phyloP scores from a whole-genome alignment of 2,113 vertebrate species.

The Ammospiza caudacuta region DNA sequence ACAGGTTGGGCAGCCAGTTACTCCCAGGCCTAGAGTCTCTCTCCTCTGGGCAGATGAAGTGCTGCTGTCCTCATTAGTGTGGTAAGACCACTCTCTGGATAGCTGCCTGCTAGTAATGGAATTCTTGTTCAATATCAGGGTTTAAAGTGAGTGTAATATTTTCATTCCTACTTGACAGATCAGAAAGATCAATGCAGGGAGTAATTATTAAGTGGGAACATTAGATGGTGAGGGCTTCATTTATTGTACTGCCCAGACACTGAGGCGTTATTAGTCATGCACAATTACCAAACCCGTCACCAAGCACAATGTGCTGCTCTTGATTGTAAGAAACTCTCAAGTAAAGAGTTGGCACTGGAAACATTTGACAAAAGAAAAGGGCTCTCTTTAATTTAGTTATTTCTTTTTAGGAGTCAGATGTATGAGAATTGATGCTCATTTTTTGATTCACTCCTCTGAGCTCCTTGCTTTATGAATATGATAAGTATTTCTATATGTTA shows the following conservation, averaged over 20 bases:
- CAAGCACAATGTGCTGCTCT: not conserved
- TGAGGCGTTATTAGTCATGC: not conserved
- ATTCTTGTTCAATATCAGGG: slow-evolving; percentile 22
- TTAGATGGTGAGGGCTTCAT: slow-evolving; percentile 27
- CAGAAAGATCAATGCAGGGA: not conserved
- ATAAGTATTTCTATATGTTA: not conserved
- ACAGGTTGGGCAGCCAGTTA: not conserved
- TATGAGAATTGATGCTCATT: not conserved
- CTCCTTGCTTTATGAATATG: not conserved
- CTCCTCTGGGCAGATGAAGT: not conserved
- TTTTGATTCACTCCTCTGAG: not conserved
- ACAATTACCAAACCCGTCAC: slow-evolving; percentile 1
- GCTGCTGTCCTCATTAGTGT: not conserved
- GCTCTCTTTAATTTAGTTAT: not conserved
- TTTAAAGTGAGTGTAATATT: slow-evolving; percentile 1
- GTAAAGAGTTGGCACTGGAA: not conserved
- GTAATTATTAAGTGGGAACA: slow-evolving; percentile 35
- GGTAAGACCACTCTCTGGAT: not conserved
- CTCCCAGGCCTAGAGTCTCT: not conserved
- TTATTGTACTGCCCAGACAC: slow-evolving; percentile 15
- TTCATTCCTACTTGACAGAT: not conserved
- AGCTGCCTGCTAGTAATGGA: not conserved
- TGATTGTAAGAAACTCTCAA: not conserved
- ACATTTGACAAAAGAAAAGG: not conserved
- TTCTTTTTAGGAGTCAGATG: not conserved